Evolutionary conservation across 2,797 vertebrate species (phyloP).

Genomic region (Lates japonicus): DNA sequence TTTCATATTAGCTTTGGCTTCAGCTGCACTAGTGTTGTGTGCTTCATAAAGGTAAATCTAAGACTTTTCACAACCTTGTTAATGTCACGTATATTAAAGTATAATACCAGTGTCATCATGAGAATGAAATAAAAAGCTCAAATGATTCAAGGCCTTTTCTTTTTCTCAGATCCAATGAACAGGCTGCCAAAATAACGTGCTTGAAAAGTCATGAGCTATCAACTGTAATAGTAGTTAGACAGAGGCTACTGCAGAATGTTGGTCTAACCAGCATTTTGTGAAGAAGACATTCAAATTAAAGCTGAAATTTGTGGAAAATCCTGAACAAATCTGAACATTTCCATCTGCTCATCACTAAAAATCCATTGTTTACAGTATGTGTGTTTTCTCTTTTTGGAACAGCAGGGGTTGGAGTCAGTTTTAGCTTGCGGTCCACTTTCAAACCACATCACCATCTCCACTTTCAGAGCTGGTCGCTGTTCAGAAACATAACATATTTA

Average conservation of each 20-base stretch:
- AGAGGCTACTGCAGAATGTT: conserved; percentile 19
- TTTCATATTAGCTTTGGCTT: conserved; percentile 41
- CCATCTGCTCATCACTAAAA: conserved; percentile 44
- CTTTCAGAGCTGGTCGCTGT: conserved; percentile 27
- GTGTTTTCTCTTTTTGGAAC: conserved; percentile 33
- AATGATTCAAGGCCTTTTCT: neutral
- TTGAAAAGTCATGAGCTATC: neutral
- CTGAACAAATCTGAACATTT: conserved; percentile 29
- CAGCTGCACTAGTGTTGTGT: conserved; percentile 8
- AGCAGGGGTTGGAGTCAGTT: conserved; percentile 46
- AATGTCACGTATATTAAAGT: conserved; percentile 17
- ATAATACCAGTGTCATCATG: conserved; percentile 4
- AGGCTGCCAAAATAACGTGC: neutral
- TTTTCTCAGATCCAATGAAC: neutral
- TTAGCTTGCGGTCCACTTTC: conserved; percentile 56
- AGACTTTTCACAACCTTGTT: conserved; percentile 31
- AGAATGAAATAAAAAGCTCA: conserved; percentile 19
- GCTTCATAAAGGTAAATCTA: conserved; percentile 37
- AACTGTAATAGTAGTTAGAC: neutral
- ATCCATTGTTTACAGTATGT: conserved; percentile 45
- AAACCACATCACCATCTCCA: conserved; percentile 52
- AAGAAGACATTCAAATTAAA: conserved; percentile 24
- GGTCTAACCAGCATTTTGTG: neutral
- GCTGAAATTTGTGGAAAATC: conserved; percentile 4
- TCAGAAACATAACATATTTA: conserved; percentile 23